Conservation (phyloP, 2,888 invertebrate species). For the Sarcophaga rosellei region DNA sequence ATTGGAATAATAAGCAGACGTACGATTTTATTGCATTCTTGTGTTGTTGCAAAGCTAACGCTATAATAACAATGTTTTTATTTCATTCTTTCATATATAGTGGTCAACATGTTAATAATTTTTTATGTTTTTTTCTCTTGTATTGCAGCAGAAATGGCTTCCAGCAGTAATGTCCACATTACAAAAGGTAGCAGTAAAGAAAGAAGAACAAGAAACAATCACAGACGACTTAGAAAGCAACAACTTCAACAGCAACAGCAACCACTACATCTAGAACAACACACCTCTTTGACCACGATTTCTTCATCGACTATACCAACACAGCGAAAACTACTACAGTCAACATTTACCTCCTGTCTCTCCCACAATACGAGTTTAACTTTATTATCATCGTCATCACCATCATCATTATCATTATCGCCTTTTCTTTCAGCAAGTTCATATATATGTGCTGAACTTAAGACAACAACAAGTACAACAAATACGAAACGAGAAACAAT, state of each 20-base stretch:
- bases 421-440: background rate
- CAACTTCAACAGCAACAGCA: slow-evolving; percentile 59
- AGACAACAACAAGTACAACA: background rate
- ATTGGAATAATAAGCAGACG: slow-evolving; percentile 29
- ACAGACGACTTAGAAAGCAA: slow-evolving; percentile 21
- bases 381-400: slow-evolving; percentile 2
- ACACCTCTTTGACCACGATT: slow-evolving; percentile 61
- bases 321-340: slow-evolving; percentile 3
- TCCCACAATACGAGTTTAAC: slow-evolving; percentile 8
- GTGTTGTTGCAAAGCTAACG: slow-evolving; percentile 12
- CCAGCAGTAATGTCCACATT: slow-evolving; percentile 70
- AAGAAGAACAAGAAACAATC: slow-evolving; percentile 68
- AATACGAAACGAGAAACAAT: background rate
- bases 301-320: background rate
- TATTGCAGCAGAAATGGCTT: slow-evolving; percentile 78
- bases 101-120: background rate
- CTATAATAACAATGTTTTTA: background rate
- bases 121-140: slow-evolving; percentile 52
- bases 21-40: slow-evolving; percentile 12
- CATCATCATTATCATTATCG: background rate
- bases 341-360: slow-evolving; percentile 19
- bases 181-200: slow-evolving; percentile 57
- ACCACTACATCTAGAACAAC: slow-evolving; percentile 48
- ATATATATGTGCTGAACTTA: slow-evolving; percentile 30
- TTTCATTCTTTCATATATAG: slow-evolving; percentile 8